phyloP scores from a whole-genome alignment of 2,797 vertebrate species.

The Brachymystax lenok region DNA sequence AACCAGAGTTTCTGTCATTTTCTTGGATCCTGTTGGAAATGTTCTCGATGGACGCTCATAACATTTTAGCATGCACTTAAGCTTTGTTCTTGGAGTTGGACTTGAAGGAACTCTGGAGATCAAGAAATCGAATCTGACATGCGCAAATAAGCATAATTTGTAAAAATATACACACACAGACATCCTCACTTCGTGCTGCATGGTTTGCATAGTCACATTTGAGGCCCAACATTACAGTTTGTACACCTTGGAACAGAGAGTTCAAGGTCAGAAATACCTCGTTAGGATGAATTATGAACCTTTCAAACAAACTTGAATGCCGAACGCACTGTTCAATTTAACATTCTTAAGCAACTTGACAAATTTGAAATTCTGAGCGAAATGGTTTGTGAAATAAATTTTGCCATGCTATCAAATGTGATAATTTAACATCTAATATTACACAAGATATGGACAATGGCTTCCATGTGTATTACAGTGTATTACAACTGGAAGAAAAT shows the following conservation, averaged over 20 bases:
- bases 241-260: constrained; percentile 1
- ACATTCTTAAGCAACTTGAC: constrained; percentile 36
- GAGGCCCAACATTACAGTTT: neutral
- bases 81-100: constrained; percentile 35
- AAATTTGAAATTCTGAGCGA: constrained; percentile 34
- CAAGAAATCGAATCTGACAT: constrained; percentile 39
- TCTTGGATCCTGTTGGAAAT: constrained; percentile 47
- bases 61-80: constrained; percentile 47
- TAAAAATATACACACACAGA: constrained; percentile 20
- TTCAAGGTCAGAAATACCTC: constrained; percentile 14
- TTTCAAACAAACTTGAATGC: constrained; percentile 9
- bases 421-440: constrained; percentile 38
- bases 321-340: constrained; percentile 32
- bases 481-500: constrained; percentile 16
- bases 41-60: constrained; percentile 40
- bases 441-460: constrained; percentile 38
- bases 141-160: constrained; percentile 13
- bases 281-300: constrained; percentile 31
- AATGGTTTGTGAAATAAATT: constrained; percentile 44
- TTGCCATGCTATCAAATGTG: constrained; percentile 36
- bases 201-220: constrained; percentile 5
- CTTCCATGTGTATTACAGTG: constrained; percentile 28
- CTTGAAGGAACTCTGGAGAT: constrained; percentile 41
- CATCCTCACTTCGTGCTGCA: neutral
- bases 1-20: constrained; percentile 39